Percentiles rank a stretch among this genome's conserved stretches.
Evolutionary conservation across 2,797 vertebrate genomes (phyloP).

Genomic region (Phoxinus dragarum): DNA sequence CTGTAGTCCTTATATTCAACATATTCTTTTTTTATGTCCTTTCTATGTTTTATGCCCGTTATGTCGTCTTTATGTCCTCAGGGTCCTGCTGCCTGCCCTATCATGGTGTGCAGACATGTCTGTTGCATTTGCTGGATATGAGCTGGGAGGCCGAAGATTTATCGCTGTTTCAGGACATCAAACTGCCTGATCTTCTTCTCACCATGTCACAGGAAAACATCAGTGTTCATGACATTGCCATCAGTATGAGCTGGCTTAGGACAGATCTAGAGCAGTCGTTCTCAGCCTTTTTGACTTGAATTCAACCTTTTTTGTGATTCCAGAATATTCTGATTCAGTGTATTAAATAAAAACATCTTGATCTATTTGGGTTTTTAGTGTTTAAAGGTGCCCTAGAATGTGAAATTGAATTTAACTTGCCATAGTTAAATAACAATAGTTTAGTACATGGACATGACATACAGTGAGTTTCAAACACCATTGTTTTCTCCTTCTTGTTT

Average conservation of each 20-base stretch:
- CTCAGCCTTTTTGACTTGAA: background rate
- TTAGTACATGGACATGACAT: no score
- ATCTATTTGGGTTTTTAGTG: no score
- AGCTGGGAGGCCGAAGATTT: slow-evolving; percentile 94
- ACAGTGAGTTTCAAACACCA: no score
- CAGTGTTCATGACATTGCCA: slow-evolving; percentile 90
- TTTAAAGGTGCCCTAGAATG: no score
- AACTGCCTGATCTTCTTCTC: slow-evolving; percentile 90
- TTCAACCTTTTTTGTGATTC: background rate
- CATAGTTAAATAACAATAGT: no score
- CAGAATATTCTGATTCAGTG: no score
- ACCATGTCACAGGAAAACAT: slow-evolving; percentile 96
- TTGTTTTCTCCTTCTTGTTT: no score
- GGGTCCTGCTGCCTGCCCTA: slow-evolving; percentile 90
- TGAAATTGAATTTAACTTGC: no score
- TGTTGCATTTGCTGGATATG: slow-evolving; percentile 95
- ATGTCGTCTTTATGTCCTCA: slow-evolving; percentile 62
- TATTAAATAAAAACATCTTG: no score
- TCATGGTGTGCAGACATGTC: slow-evolving; percentile 94
- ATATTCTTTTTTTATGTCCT: background rate
- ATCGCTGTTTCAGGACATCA: slow-evolving; percentile 88
- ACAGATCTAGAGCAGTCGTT: background rate
- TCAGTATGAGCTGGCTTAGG: slow-evolving; percentile 78
- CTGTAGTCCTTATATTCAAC: background rate
- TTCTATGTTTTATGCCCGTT: background rate